These are phyloP conservation scores for Spisula solida DNA, from an alignment of 2,888 invertebrate genomes.

Conservation along the genomic window DNA sequence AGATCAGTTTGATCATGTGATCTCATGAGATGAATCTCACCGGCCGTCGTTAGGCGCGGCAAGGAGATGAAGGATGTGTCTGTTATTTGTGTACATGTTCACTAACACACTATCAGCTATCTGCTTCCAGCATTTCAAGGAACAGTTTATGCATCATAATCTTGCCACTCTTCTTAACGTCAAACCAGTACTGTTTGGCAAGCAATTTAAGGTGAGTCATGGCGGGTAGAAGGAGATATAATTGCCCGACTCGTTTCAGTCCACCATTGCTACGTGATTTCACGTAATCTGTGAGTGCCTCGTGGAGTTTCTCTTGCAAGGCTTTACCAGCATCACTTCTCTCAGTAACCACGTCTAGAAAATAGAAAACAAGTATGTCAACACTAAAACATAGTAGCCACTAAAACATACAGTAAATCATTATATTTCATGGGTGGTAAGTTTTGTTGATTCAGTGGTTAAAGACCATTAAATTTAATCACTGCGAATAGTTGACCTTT, in stretches of 20 bases:
- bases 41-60: neutral
- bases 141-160: conserved; percentile 98
- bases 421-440: too few relatives aligned
- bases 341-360: conserved; percentile 95
- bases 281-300: conserved; percentile 95
- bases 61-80: conserved; percentile 7
- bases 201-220: conserved; percentile 96
- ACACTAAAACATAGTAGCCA: too few relatives aligned
- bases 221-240: conserved; percentile 95
- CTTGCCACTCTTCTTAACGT: conserved; percentile 94
- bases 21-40: conserved; percentile 33
- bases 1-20: conserved; percentile 44
- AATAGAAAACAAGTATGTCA: neutral
- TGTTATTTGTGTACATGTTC: neutral
- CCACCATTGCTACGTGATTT: conserved; percentile 89
- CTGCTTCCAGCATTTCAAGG: conserved; percentile 96
- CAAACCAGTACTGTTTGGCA: conserved; percentile 96
- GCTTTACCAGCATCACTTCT: conserved; percentile 95
- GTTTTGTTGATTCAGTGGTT: too few relatives aligned
- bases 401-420: too few relatives aligned
- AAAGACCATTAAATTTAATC: too few relatives aligned
- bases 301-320: conserved; percentile 95
- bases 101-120: conserved; percentile 78
- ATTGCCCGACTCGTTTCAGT: conserved; percentile 92
- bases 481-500: too few relatives aligned